Evolutionary conservation across 2,888 invertebrate species (phyloP).

Genomic region (Andricus curvator): DNA sequence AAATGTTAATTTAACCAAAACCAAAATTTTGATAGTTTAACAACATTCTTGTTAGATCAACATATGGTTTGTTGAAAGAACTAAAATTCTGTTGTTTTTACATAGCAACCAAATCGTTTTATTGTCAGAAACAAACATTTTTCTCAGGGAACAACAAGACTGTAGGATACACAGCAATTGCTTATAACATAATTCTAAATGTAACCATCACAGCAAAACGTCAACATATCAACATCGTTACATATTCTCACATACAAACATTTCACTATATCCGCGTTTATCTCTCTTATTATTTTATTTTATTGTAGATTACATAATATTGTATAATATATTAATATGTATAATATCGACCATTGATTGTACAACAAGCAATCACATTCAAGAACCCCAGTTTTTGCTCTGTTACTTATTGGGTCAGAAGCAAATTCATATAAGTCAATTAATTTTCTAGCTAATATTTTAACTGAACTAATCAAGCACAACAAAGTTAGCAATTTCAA

Average conservation of each 20-base stretch:
- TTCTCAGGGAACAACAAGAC: too few species aligned
- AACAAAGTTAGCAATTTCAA: background rate
- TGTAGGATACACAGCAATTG: background rate
- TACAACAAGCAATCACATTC: constrained; percentile 68
- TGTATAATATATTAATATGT: background rate
- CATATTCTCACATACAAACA: constrained; percentile 5
- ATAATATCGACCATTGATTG: constrained; percentile 68
- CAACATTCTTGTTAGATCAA: too few species aligned
- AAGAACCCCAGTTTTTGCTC: constrained; percentile 50
- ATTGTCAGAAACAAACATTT: too few species aligned
- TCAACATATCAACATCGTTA: constrained; percentile 23
- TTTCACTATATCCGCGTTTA: background rate
- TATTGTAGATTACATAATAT: background rate
- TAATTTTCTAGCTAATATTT: background rate
- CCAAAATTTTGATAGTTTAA: too few species aligned
- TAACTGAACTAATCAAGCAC: background rate
- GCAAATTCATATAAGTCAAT: background rate
- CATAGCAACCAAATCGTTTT: too few species aligned
- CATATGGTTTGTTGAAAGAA: too few species aligned
- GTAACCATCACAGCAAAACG: constrained; percentile 27
- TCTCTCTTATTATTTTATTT: background rate
- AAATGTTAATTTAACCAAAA: too few species aligned
- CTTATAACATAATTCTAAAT: constrained; percentile 19
- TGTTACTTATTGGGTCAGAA: background rate
- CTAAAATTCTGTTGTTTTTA: too few species aligned